Conservation (phyloP, 2,888 invertebrate genomes). For the Pilophorus perplexus region DNA sequence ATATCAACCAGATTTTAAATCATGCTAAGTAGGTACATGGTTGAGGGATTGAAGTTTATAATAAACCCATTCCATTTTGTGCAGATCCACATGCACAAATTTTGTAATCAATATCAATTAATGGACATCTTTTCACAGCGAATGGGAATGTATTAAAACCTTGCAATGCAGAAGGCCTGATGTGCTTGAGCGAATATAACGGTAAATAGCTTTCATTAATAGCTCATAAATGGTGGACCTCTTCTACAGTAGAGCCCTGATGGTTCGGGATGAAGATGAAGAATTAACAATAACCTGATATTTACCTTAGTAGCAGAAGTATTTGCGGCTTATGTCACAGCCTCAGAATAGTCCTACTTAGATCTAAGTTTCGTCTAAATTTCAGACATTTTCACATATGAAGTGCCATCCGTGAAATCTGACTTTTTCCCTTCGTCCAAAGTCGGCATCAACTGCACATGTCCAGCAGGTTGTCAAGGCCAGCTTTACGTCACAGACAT, state of each 20-base stretch:
- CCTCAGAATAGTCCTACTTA: too few relatives aligned
- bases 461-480: conserved; percentile 50
- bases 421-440: conserved; percentile 44
- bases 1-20: not conserved
- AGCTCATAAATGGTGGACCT: too few relatives aligned
- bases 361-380: too few relatives aligned
- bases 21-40: not conserved
- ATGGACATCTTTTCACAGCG: conserved; percentile 6
- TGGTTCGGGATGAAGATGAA: too few relatives aligned
- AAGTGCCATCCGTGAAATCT: conserved; percentile 46
- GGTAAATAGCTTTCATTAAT: conserved; percentile 47
- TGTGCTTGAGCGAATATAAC: conserved; percentile 50
- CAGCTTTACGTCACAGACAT: conserved; percentile 50
- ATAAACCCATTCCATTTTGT: not conserved
- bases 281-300: too few relatives aligned
- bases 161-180: conserved; percentile 50
- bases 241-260: too few relatives aligned
- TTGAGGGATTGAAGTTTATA: too few relatives aligned
- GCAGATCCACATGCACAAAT: too few relatives aligned
- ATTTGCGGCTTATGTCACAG: too few relatives aligned
- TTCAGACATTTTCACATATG: conserved; percentile 50
- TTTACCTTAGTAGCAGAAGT: too few relatives aligned
- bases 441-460: conserved; percentile 50
- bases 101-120: too few relatives aligned
- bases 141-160: conserved; percentile 42